A percentile compares a stretch with the other conserved stretches of the same genome.
These are phyloP conservation scores for Pristionchus maxplancki DNA, from an alignment of 2,888 invertebrate genomes.

Conservation along the genomic window DNA sequence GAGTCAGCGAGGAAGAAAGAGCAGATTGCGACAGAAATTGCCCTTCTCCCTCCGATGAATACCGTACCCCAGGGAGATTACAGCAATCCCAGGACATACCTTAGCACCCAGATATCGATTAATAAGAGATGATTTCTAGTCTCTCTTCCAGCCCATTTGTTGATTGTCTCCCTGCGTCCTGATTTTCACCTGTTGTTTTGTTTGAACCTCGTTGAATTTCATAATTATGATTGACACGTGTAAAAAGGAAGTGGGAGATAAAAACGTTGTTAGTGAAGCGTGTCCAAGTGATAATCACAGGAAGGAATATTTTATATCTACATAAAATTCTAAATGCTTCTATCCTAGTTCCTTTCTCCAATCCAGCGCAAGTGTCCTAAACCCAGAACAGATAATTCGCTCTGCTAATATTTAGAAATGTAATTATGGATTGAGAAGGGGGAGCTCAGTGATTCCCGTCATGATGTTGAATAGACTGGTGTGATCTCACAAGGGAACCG, in stretches of 20 bases:
- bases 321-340: no score
- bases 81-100: not conserved
- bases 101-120: not conserved
- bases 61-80: not conserved
- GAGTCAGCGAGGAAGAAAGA: slow-evolving; percentile 47
- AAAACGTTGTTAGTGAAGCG: no score
- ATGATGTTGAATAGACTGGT: no score
- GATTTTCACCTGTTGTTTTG: not conserved
- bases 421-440: no score
- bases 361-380: no score
- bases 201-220: slow-evolving; percentile 11
- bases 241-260: slow-evolving; percentile 3
- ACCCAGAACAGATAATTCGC: no score
- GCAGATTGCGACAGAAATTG: slow-evolving; percentile 34
- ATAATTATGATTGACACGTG: slow-evolving; percentile 12
- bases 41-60: slow-evolving; percentile 46
- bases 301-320: no score
- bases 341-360: no score
- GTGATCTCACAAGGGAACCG: no score
- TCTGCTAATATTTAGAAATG: no score
- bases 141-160: not conserved
- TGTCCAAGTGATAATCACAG: no score
- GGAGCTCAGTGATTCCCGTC: no score
- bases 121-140: not conserved
- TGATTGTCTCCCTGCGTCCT: not conserved